A percentile compares a stretch with the other conserved stretches of the same genome.
These are phyloP conservation scores for Stictonetta naevosa DNA, from an alignment of 2,113 vertebrate species.

Conservation along the genomic window DNA sequence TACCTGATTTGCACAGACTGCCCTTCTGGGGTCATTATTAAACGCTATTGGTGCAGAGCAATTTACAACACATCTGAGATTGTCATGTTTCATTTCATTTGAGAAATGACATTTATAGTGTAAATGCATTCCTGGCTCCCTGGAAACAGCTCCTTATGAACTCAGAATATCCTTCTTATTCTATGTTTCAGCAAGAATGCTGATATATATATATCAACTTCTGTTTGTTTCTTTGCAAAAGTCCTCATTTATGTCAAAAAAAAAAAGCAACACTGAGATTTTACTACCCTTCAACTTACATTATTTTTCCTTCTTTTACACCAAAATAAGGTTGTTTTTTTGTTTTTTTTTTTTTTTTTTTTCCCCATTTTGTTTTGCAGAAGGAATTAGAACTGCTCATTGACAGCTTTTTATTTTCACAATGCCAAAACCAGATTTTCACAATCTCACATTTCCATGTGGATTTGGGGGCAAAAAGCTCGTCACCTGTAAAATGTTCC, in stretches of 20 bases:
- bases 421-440: background rate
- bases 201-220: background rate
- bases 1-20: background rate
- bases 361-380: background rate
- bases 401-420: background rate
- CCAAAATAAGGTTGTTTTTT: background rate
- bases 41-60: background rate
- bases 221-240: background rate
- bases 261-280: background rate
- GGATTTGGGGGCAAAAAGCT: background rate
- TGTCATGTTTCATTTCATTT: constrained; percentile 15
- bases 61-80: constrained; percentile 7
- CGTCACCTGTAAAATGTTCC: background rate
- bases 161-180: background rate
- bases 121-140: constrained; percentile 1
- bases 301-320: background rate
- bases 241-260: background rate
- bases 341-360: background rate
- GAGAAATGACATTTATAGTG: background rate
- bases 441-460: background rate
- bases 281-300: background rate
- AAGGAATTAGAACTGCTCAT: background rate
- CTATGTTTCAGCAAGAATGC: background rate
- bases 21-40: background rate
- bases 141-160: background rate